Percentiles rank a stretch among this genome's conserved stretches.
Evolutionary conservation across 2,888 invertebrate genomes (phyloP).

Genomic region (Brenthis daphne): DNA sequence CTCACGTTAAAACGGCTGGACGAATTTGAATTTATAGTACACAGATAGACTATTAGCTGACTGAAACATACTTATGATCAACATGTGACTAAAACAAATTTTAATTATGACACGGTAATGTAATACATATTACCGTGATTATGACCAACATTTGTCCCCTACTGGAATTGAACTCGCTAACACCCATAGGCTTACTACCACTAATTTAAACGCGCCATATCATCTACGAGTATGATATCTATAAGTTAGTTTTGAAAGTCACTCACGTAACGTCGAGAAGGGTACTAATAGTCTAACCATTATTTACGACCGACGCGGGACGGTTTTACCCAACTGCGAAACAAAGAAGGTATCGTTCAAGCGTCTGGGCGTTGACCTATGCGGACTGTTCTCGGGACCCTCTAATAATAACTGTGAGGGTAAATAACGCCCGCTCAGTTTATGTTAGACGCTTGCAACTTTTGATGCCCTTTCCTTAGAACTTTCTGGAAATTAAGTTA

Average conservation of each 20-base stretch:
- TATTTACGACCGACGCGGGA: slow-evolving; percentile 33
- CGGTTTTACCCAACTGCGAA: slow-evolving; percentile 23
- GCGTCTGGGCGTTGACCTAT: slow-evolving; percentile 39
- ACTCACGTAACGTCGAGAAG: slow-evolving; percentile 8
- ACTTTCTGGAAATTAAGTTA: background rate
- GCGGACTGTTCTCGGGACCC: background rate
- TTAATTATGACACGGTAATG: too few relatives aligned
- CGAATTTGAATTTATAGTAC: too few relatives aligned
- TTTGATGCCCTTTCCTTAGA: background rate
- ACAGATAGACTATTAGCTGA: too few relatives aligned
- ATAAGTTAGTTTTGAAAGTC: slow-evolving; percentile 9
- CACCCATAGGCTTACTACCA: too few relatives aligned
- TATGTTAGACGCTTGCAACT: background rate
- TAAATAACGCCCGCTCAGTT: background rate
- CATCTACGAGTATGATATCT: too few relatives aligned
- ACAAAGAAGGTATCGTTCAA: slow-evolving; percentile 23
- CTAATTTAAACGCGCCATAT: too few relatives aligned
- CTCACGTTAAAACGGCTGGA: too few relatives aligned
- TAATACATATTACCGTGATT: too few relatives aligned
- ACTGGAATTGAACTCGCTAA: too few relatives aligned
- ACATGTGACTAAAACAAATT: too few relatives aligned
- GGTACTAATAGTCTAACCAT: slow-evolving; percentile 32
- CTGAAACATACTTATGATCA: too few relatives aligned
- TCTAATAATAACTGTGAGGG: background rate
- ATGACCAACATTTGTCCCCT: too few relatives aligned